phyloP scores from a whole-genome alignment of 35 echinoderm and acorn worm genomes.

The Diadema setosum region DNA sequence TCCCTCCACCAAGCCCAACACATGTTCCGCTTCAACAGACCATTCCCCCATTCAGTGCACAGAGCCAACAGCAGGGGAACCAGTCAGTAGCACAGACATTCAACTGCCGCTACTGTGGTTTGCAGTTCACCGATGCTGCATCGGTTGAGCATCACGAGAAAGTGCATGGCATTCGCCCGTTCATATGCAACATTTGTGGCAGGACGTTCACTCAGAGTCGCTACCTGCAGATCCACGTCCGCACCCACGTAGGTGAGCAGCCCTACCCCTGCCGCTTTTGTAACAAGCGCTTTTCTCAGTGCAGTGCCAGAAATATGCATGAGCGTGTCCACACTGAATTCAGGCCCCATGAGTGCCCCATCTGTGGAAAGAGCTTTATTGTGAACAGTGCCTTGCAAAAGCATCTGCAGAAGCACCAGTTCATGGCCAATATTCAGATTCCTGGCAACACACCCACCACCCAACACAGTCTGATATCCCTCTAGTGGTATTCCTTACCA shows the following conservation, averaged over 20 bases:
- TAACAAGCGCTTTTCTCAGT: slow-evolving; percentile 43
- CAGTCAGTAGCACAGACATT: neutral
- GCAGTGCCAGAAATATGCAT: slow-evolving; percentile 38
- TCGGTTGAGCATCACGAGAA: slow-evolving; percentile 44
- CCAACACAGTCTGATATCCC: neutral
- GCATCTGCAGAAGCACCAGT: slow-evolving; percentile 26
- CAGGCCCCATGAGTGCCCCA: slow-evolving; percentile 20
- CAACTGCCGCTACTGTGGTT: slow-evolving; percentile 44
- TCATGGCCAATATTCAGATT: neutral
- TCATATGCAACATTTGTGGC: slow-evolving; percentile 62
- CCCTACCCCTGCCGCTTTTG: slow-evolving; percentile 63
- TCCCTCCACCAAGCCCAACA: neutral
- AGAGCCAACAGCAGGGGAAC: neutral
- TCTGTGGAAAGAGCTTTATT: slow-evolving; percentile 53
- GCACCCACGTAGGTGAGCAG: slow-evolving; percentile 63
- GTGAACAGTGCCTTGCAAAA: neutral
- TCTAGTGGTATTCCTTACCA: neutral
- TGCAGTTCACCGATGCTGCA: slow-evolving; percentile 30
- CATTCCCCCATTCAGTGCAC: neutral
- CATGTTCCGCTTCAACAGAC: neutral
- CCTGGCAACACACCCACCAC: neutral
- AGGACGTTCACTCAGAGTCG: slow-evolving; percentile 67
- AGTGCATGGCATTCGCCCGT: slow-evolving; percentile 60
- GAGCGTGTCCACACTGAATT: slow-evolving; percentile 45
- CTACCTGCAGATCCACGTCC: slow-evolving; percentile 46